Conservation (phyloP, 2,888 invertebrate genomes). For the Tribolium freemani region DNA sequence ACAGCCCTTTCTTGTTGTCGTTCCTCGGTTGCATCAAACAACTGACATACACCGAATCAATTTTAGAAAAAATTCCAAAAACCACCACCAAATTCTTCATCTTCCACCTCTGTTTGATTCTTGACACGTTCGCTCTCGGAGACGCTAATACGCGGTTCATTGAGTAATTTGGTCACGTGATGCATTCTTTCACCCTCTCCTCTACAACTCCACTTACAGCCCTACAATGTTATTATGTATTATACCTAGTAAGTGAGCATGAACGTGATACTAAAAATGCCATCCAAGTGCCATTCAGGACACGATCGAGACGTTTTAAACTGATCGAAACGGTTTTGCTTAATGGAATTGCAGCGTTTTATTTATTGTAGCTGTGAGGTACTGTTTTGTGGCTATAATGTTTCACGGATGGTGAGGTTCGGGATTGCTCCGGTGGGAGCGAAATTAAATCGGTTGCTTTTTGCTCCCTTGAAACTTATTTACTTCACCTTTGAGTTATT, state of each 20-base stretch:
- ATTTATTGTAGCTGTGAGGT: not conserved
- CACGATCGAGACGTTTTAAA: conserved; percentile 18
- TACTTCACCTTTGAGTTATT: not conserved
- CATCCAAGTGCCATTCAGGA: conserved; percentile 31
- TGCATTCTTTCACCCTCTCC: conserved; percentile 61
- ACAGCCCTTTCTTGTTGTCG: conserved; percentile 64
- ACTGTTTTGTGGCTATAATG: conserved; percentile 11
- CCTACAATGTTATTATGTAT: conserved; percentile 64
- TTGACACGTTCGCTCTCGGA: conserved; percentile 55
- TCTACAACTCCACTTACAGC: conserved; percentile 56
- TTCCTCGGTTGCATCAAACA: conserved; percentile 41
- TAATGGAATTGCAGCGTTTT: not conserved
- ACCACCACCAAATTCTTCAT: not conserved
- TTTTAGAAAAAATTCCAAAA: conserved; percentile 1
- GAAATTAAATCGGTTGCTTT: conserved; percentile 15
- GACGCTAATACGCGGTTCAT: conserved; percentile 65
- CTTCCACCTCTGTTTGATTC: conserved; percentile 50
- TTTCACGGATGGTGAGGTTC: conserved; percentile 12
- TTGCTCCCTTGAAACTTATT: not conserved
- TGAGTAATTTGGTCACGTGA: conserved; percentile 68
- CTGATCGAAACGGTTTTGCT: conserved; percentile 15
- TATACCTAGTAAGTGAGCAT: conserved; percentile 61
- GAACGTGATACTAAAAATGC: conserved; percentile 58
- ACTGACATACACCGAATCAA: not conserved
- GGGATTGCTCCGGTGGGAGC: conserved; percentile 30